Evolutionary conservation across 2,888 invertebrate species (phyloP).

Genomic region (Cyaniris semiargus): DNA sequence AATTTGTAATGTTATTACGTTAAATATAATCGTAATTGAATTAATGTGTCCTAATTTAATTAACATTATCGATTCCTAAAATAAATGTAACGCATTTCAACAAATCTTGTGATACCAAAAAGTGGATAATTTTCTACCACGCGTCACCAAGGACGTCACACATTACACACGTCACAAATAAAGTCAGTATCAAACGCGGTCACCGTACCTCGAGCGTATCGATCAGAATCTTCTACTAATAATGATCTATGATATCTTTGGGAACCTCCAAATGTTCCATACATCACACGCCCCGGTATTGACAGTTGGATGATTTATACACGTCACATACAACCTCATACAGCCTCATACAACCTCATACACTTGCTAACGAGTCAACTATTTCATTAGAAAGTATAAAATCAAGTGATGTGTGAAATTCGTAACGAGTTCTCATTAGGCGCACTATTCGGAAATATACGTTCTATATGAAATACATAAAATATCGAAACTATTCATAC

Average conservation of each 20-base stretch:
- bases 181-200: slow-evolving; percentile 1
- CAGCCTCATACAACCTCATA: slow-evolving; percentile 33
- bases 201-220: slow-evolving; percentile 28
- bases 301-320: slow-evolving; percentile 64
- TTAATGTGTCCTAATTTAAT: no score
- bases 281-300: slow-evolving; percentile 73
- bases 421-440: slow-evolving; percentile 14
- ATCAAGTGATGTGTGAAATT: slow-evolving; percentile 13
- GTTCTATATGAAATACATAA: background rate
- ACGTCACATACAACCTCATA: slow-evolving; percentile 45
- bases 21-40: no score
- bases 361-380: slow-evolving; percentile 29
- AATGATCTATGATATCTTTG: slow-evolving; percentile 64
- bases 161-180: no score
- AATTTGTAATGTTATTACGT: no score
- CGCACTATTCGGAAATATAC: background rate
- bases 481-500: no score
- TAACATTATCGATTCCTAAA: no score
- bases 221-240: slow-evolving; percentile 23
- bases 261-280: slow-evolving; percentile 78
- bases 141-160: no score
- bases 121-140: no score
- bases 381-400: slow-evolving; percentile 20
- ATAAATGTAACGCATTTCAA: no score
- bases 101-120: no score